These are phyloP conservation scores for Ditula angustiorana DNA, from an alignment of 2,888 invertebrate species.

Conservation along the genomic window DNA sequence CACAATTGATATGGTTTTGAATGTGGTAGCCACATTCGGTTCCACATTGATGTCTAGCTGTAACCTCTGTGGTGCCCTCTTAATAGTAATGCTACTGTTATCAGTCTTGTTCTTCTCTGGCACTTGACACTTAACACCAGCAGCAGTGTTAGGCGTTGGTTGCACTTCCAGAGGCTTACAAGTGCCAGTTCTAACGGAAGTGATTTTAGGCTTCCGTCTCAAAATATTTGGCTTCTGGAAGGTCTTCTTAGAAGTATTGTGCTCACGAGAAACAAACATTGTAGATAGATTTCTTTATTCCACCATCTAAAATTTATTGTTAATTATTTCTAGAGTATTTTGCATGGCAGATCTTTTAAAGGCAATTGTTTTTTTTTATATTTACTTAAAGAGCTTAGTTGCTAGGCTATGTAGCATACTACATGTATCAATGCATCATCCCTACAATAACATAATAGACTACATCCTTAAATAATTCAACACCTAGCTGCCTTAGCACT, in stretches of 20 bases:
- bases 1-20: slow-evolving; percentile 1
- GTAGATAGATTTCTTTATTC: slow-evolving; percentile 43
- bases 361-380: too few species aligned
- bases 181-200: slow-evolving; percentile 4
- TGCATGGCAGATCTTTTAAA: too few species aligned
- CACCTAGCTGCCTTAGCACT: too few species aligned
- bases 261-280: slow-evolving; percentile 73
- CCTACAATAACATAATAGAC: too few species aligned
- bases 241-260: slow-evolving; percentile 61
- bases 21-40: slow-evolving; percentile 22
- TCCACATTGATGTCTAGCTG: slow-evolving; percentile 43
- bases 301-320: slow-evolving; percentile 29
- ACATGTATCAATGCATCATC: too few species aligned
- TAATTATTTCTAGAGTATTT: too few species aligned
- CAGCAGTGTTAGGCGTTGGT: background rate
- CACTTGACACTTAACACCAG: background rate
- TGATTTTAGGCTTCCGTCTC: slow-evolving; percentile 61
- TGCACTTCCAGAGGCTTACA: background rate
- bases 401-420: too few species aligned
- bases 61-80: slow-evolving; percentile 41
- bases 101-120: background rate
- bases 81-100: slow-evolving; percentile 6
- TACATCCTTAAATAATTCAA: too few species aligned
- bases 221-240: slow-evolving; percentile 79
- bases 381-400: too few species aligned